Base-by-base conservation (phyloP, 2,797 vertebrate genomes). In the Meda fulgida region DNA sequence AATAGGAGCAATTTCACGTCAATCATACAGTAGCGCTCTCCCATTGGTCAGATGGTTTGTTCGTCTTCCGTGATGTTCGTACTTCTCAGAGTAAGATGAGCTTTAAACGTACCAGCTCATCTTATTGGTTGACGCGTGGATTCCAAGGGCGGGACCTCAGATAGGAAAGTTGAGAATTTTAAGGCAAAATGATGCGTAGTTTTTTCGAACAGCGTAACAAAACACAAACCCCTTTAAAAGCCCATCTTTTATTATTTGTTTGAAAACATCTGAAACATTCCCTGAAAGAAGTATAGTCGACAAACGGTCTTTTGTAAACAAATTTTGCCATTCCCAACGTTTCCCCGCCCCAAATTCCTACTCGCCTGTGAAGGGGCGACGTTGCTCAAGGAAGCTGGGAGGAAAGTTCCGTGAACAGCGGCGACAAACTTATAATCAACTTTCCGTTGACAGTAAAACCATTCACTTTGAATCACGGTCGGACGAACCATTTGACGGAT, bases 271-370 rank as follows among this genome's bases (percentile, higher is more conserved):
- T 14, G 4, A 46, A 48, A 29, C 6, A 21, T 26, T n/a, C 51
- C 2, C 19, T 69, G 7, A 46, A 58, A 26, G 8, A 3, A 2
- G 13, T 10, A 26, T 8, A 43, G 36, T 31, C 11, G 19, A 48
- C 46, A 70, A 60, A 46, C 43, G 16, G 55, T 7, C 19, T 55
- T 43, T 51, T n/a, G 60, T 70, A 69, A 70, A 63, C 79, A 46
- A 29, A 46, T 48, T 16, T 69, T 13, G 43, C 70, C 58, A 75
- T 80, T 73, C 85, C 84, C 79, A 51, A 81, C 53, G 19, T 88
- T 90, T 79, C 93, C 91, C 93, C 94, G 87, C 95, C 95, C 83
- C 65, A 89, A 89, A 95, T 95, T 95, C 94, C 95, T 91, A 90
- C 2, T 83, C 34, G 92, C 90, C 92, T 92, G 91, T 60, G 85